Evolutionary conservation across 1,140 invertebrate species (phyloP).

Genomic region (Hormaphis cornu): DNA sequence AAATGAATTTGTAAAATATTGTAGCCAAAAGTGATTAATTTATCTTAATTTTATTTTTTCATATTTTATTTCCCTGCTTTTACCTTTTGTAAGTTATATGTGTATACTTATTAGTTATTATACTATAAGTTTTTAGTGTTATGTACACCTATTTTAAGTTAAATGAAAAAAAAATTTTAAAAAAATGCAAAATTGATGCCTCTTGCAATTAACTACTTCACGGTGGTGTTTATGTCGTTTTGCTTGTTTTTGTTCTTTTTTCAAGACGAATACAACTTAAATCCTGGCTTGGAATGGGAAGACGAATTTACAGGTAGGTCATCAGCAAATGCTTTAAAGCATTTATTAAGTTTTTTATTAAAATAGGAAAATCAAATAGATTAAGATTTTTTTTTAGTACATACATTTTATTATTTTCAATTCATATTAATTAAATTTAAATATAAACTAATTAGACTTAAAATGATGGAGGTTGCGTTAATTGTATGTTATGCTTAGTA

Average conservation of each 20-base stretch:
- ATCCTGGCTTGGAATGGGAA: constrained; percentile 99
- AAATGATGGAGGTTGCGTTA: constrained; percentile 39
- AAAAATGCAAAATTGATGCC: constrained; percentile 16
- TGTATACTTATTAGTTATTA: not conserved
- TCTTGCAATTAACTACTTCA: constrained; percentile 33
- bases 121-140: not conserved
- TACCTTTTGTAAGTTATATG: not conserved
- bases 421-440: not conserved
- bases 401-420: not conserved
- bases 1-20: not conserved
- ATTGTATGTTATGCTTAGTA: constrained; percentile 34
- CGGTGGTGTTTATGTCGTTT: constrained; percentile 39
- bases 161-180: not conserved
- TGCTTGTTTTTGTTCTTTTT: constrained; percentile 57
- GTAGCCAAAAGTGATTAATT: not conserved
- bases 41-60: not conserved
- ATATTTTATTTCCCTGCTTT: constrained; percentile 1
- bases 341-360: constrained; percentile 22
- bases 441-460: not conserved
- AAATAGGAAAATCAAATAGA: not conserved
- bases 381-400: not conserved
- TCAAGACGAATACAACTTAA: constrained; percentile 97
- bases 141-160: not conserved
- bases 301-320: constrained; percentile 97
- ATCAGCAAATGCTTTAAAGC: constrained; percentile 12